Conservation (phyloP, 1,140 invertebrate genomes). For the Drosophila eugracilis region DNA sequence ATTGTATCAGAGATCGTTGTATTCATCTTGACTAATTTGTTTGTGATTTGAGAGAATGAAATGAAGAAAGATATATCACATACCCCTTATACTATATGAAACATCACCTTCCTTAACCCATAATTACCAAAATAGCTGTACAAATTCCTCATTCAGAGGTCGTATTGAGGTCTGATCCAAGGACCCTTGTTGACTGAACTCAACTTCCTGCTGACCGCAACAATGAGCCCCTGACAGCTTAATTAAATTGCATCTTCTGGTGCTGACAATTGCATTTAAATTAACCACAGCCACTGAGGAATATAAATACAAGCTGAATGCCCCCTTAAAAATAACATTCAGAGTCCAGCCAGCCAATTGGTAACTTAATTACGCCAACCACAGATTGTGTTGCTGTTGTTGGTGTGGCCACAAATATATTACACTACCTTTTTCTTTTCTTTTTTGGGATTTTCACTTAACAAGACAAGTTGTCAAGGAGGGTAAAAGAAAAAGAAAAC, state of each 20-base stretch:
- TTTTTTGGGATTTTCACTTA: background rate
- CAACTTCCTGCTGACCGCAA: slow-evolving; percentile 20
- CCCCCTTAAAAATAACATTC: slow-evolving; percentile 8
- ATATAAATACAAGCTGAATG: slow-evolving; percentile 6
- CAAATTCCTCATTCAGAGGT: background rate
- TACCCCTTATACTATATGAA: no score
- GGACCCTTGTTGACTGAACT: slow-evolving; percentile 25
- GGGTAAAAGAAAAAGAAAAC: slow-evolving; percentile 2
- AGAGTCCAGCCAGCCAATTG: slow-evolving; percentile 7
- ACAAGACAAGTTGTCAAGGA: slow-evolving; percentile 11
- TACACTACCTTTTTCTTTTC: background rate
- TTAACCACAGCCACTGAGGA: slow-evolving; percentile 45
- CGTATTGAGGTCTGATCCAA: background rate
- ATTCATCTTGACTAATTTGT: no score
- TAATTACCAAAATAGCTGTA: no score
- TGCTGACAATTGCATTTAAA: slow-evolving; percentile 65
- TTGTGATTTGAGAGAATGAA: no score
- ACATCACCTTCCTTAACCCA: no score
- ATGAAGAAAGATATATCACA: no score
- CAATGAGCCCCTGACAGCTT: slow-evolving; percentile 50
- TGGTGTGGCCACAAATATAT: slow-evolving; percentile 1
- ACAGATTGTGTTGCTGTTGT: slow-evolving; percentile 13
- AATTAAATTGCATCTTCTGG: slow-evolving; percentile 58
- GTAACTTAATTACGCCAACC: slow-evolving; percentile 49
- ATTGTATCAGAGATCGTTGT: no score